Base-by-base conservation (phyloP, 2,113 vertebrate genomes). In the Nesoenas mayeri region DNA sequence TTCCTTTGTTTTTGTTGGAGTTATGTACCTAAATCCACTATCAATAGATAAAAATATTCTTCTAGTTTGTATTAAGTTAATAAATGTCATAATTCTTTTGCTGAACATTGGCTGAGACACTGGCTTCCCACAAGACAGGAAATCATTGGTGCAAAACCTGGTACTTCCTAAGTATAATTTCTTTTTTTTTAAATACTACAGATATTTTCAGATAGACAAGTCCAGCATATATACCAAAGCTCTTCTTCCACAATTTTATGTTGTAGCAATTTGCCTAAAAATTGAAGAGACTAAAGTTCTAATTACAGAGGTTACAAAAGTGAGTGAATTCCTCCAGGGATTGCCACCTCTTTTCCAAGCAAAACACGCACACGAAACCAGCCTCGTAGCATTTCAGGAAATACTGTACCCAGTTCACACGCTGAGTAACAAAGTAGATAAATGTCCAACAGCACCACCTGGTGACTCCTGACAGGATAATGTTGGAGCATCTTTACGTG, bases 371-470 rank as follows among this genome's bases (percentile, higher is more conserved):
- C 14, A 53, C 42, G 38, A 64, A 60, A 58, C 42, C 2, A 85
- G 38, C 42, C 24, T 71, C 24, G 12, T 4, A 28, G 29, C 21
- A n/a, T 19, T 90, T 74, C 14, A 67, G 56, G 15, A 21, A 79
- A 53, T 11, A 2, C 38, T 84, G n/a, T 2, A 6, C 29, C 26
- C 11, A 4, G 14, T 3, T 64, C 24, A 17, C 44, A n/a, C 0
- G 11, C 69, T 2, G 64, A 70, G 15, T 12, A 20, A 40, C 51
- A 50, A 6, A 15, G 73, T 2, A 48, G 64, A 3, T 58, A 3
- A 4, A 15, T 26, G 70, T 95, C 2, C 74, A 86, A 96, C 65
- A 96, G 95, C 92, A 95, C 93, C 95, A 97, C 69, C 95, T 96
- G 90, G 75, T 74, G 95, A 88, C 57, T 94, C 32, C 44, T 36